Conservation (phyloP, 2,888 invertebrate species). For the Julus scandinavius region DNA sequence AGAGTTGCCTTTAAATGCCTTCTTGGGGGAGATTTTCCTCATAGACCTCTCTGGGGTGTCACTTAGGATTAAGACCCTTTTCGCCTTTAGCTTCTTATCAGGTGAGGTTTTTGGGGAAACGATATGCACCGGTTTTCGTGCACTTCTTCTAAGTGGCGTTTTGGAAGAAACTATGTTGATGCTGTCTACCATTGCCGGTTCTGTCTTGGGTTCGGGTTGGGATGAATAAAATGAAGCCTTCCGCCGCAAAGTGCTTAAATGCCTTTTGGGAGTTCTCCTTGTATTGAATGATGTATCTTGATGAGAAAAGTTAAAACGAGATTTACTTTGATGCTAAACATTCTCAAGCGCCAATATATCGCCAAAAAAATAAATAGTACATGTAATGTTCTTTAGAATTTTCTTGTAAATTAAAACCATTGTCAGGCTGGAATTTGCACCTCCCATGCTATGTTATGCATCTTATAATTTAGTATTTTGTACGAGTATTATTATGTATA, state of each 20-base stretch:
- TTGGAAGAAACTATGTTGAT: not conserved
- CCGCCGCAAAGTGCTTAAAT: not conserved
- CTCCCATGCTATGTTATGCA: too few relatives aligned
- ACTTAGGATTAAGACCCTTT: not conserved
- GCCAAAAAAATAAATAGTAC: not conserved
- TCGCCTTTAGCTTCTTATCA: not conserved
- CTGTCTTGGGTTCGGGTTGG: not conserved
- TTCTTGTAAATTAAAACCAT: not conserved
- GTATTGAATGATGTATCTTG: not conserved
- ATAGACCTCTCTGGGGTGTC: not conserved
- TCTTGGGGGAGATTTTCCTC: not conserved
- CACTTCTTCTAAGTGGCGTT: constrained; percentile 18
- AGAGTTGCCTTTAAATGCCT: not conserved
- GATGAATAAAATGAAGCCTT: not conserved
- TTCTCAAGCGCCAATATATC: not conserved
- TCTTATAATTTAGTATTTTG: not conserved
- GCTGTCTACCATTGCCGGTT: not conserved
- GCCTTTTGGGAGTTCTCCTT: not conserved
- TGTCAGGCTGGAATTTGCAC: too few relatives aligned
- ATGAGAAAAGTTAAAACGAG: not conserved
- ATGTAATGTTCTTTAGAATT: too few relatives aligned
- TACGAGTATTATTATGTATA: not conserved
- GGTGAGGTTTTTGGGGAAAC: not conserved
- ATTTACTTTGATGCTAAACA: not conserved
- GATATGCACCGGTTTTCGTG: not conserved